Evolutionary conservation across 2,113 vertebrate genomes (phyloP).

Genomic region (Acanthisitta chloris): DNA sequence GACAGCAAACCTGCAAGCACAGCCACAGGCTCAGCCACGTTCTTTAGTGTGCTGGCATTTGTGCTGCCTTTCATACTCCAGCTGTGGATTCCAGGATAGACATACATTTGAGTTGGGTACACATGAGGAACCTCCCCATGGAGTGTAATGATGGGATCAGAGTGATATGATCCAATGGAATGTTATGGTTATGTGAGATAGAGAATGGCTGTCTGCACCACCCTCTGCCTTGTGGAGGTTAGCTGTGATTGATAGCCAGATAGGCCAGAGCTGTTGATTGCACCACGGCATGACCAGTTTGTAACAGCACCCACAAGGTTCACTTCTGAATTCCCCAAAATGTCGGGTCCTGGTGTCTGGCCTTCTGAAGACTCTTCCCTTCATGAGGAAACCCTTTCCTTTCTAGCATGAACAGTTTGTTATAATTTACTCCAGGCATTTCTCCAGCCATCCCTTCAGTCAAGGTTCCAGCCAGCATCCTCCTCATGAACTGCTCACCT

Average conservation of each 20-base stretch:
- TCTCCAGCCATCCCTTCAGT: not conserved
- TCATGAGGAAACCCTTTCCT: not conserved
- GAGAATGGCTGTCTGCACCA: not conserved
- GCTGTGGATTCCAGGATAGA: fast-evolving
- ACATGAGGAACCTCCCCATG: fast-evolving
- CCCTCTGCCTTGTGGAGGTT: not conserved
- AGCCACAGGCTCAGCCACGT: fast-evolving
- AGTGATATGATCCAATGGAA: not conserved
- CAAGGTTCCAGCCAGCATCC: not conserved
- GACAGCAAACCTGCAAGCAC: not conserved
- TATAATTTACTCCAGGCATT: not conserved
- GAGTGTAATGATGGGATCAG: too few species aligned
- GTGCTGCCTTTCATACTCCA: not conserved
- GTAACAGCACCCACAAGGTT: not conserved
- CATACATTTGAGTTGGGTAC: fast-evolving
- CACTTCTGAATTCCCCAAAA: not conserved
- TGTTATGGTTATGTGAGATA: fast-evolving
- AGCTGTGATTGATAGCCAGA: not conserved
- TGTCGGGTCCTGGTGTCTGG: not conserved
- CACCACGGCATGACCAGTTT: not conserved
- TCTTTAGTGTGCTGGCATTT: not conserved
- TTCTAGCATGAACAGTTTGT: not conserved
- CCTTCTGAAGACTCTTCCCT: not conserved
- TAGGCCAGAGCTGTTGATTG: not conserved
- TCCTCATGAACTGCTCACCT: not conserved